Conservation (phyloP, 2,797 vertebrate genomes). For the Rousettus madagascariensis region DNA sequence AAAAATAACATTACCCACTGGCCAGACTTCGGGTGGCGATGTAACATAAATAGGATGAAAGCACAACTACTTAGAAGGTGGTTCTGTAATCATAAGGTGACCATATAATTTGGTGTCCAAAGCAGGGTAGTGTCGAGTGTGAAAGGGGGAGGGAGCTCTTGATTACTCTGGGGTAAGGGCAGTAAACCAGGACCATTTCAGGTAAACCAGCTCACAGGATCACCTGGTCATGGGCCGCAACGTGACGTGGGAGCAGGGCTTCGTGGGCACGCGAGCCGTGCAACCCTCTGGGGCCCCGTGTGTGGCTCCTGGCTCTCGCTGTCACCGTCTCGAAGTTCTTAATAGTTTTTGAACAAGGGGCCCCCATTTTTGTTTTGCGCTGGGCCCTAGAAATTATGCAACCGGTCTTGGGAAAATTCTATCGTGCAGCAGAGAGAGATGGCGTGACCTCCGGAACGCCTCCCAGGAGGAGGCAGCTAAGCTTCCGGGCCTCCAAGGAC, state of each 20-base stretch:
- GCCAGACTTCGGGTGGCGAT: not conserved
- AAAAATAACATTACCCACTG: not conserved
- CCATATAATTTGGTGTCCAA: not conserved
- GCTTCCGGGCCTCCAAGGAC: not conserved
- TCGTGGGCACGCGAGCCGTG: not conserved
- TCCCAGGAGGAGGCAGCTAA: not conserved
- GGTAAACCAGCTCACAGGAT: not conserved
- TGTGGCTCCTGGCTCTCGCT: not conserved
- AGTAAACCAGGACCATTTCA: not conserved
- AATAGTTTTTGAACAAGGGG: not conserved
- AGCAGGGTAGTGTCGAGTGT: not conserved
- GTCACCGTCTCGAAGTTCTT: not conserved
- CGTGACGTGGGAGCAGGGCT: not conserved
- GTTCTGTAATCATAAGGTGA: not conserved
- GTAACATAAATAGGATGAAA: not conserved
- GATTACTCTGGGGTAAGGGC: not conserved
- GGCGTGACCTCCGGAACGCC: not conserved
- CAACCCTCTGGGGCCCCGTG: rapidly evolving
- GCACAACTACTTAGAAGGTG: not conserved
- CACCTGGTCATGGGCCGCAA: not conserved
- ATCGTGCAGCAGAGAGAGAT: rapidly evolving
- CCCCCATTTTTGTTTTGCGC: not conserved
- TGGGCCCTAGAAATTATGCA: not conserved
- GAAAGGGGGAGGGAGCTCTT: not conserved
- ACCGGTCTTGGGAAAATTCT: not conserved